Percentiles rank a stretch among this genome's conserved stretches.
Evolutionary conservation across 2,888 invertebrate species (phyloP).

Genomic region (Zaprionus bogoriensis): DNA sequence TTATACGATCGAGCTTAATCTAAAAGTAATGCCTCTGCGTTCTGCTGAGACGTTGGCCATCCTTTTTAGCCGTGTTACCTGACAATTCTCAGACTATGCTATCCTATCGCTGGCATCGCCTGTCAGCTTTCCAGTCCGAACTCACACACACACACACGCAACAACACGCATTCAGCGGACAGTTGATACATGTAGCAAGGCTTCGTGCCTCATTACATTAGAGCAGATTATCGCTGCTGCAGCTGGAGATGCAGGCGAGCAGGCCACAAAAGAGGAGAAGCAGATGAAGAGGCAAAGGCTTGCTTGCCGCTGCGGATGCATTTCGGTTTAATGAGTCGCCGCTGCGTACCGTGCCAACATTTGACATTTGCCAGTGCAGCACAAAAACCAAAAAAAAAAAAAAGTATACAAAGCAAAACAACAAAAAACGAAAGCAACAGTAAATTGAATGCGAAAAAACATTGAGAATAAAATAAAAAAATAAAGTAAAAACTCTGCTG

Average conservation of each 20-base stretch:
- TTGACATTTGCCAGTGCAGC: constrained; percentile 61
- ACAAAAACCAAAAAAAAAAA: constrained; percentile 20
- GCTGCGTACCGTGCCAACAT: constrained; percentile 59
- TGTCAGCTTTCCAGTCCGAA: constrained; percentile 24
- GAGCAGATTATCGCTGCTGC: constrained; percentile 61
- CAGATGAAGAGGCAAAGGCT: too few relatives aligned
- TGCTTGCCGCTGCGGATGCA: constrained; percentile 36
- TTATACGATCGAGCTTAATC: too few relatives aligned
- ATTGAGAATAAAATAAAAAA: constrained; percentile 4
- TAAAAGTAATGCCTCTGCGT: too few relatives aligned
- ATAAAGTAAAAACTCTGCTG: constrained; percentile 14
- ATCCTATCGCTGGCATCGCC: constrained; percentile 39
- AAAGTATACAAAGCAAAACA: too few relatives aligned
- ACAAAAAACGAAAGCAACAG: constrained; percentile 23
- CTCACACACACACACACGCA: constrained; percentile 4
- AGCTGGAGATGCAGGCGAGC: constrained; percentile 21
- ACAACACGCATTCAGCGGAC: neutral
- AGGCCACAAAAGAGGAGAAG: too few relatives aligned
- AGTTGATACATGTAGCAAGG: constrained; percentile 27
- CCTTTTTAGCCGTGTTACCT: neutral
- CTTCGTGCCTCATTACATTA: constrained; percentile 62
- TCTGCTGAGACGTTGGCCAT: too few relatives aligned
- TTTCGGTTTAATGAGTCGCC: constrained; percentile 62
- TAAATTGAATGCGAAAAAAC: constrained; percentile 60
- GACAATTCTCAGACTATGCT: constrained; percentile 3